phyloP scores from a whole-genome alignment of 2,888 invertebrate species.

The Conomelus anceps region DNA sequence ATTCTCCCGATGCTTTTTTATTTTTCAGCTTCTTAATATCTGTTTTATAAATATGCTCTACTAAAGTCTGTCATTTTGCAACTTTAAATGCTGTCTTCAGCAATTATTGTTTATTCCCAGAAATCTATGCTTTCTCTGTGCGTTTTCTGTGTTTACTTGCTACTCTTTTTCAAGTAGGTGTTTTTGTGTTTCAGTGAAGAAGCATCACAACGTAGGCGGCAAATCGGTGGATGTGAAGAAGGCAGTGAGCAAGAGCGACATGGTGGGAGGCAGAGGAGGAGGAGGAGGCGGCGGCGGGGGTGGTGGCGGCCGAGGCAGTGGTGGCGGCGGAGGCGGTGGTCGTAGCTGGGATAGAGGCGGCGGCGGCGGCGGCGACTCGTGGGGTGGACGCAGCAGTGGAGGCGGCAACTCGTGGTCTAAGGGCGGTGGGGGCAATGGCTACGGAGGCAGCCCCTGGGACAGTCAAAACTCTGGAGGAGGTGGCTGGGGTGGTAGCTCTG shows the following conservation, averaged over 20 bases:
- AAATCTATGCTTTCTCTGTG: too few species aligned
- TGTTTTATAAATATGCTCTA: too few species aligned
- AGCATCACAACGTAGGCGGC: conserved; percentile 46
- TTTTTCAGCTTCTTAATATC: too few species aligned
- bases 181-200: conserved; percentile 40
- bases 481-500: conserved; percentile 45
- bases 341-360: conserved; percentile 47
- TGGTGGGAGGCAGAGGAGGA: conserved; percentile 42
- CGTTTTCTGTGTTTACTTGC: too few species aligned
- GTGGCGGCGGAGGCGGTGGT: conserved; percentile 49
- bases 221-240: conserved; percentile 51
- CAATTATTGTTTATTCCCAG: too few species aligned
- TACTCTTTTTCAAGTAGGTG: neutral
- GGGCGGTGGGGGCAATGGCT: conserved; percentile 43
- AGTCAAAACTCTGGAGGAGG: conserved; percentile 38
- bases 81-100: too few species aligned
- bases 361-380: conserved; percentile 39
- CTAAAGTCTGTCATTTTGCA: too few species aligned
- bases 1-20: too few species aligned
- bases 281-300: too few species aligned
- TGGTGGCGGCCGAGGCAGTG: conserved; percentile 40
- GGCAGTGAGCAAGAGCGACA: conserved; percentile 48
- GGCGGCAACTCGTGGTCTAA: conserved; percentile 41
- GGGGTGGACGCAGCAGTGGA: conserved; percentile 46
- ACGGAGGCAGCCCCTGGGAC: conserved; percentile 32